A percentile compares a stretch with the other conserved stretches of the same genome.
Conservation (phyloP, 2,888 invertebrate species). For the Galeruca laticollis region DNA sequence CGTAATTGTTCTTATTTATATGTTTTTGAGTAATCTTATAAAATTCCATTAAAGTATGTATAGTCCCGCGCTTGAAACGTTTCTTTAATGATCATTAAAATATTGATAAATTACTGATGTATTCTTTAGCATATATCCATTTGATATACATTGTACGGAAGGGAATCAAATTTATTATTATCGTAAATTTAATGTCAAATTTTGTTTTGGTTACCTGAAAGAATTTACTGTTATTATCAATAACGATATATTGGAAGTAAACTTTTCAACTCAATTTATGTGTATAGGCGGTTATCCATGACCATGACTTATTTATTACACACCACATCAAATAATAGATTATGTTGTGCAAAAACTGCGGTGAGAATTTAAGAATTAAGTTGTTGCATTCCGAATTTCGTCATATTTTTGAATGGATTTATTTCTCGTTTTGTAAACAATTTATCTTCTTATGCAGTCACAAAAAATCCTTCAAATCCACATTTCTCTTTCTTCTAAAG, state of each 20-base stretch:
- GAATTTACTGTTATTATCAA: conserved; percentile 8
- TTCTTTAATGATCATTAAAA: too few relatives aligned
- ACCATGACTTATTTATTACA: conserved; percentile 8
- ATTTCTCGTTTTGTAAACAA: too few relatives aligned
- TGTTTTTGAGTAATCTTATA: too few relatives aligned
- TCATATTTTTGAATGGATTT: not conserved
- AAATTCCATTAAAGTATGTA: too few relatives aligned
- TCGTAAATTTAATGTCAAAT: not conserved
- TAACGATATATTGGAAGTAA: not conserved
- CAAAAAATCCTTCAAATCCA: too few relatives aligned
- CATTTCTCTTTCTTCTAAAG: too few relatives aligned
- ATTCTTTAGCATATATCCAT: too few relatives aligned
- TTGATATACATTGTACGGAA: too few relatives aligned
- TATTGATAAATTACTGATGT: too few relatives aligned
- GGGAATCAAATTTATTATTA: too few relatives aligned
- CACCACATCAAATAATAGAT: not conserved
- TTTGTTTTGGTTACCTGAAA: not conserved
- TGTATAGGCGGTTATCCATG: conserved; percentile 5
- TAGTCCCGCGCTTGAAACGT: too few relatives aligned
- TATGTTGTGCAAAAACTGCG: conserved; percentile 5
- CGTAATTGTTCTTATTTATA: too few relatives aligned
- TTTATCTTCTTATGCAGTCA: not conserved
- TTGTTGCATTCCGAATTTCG: not conserved
- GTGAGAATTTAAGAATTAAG: not conserved
- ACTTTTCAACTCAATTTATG: not conserved